A percentile compares a stretch with the other conserved stretches of the same genome.
Conservation (phyloP, 2,888 invertebrate species). For the Tupiocoris notatus region DNA sequence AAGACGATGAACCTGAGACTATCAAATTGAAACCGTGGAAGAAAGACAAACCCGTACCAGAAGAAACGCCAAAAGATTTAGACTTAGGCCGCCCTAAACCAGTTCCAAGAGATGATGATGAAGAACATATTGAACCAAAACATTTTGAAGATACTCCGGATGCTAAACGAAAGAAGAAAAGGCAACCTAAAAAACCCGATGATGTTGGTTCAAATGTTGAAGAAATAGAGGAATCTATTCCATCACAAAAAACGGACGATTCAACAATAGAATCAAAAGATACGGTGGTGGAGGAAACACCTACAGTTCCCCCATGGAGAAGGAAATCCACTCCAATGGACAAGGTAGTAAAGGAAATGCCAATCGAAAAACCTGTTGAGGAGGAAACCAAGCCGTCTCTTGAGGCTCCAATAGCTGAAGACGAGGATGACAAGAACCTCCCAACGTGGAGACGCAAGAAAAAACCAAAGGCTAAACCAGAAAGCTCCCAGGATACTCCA, state of each 20-base stretch:
- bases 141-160: slow-evolving; percentile 47
- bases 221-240: neutral
- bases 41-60: slow-evolving; percentile 52
- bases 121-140: slow-evolving; percentile 48
- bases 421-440: neutral
- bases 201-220: neutral
- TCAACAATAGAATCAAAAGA: neutral
- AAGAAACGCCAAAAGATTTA: slow-evolving; percentile 50
- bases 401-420: neutral
- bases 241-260: neutral
- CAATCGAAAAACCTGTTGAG: slow-evolving; percentile 9
- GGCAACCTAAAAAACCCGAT: slow-evolving; percentile 26
- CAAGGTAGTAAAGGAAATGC: neutral
- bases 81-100: slow-evolving; percentile 34
- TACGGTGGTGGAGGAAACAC: neutral
- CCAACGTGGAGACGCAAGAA: slow-evolving; percentile 36
- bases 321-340: slow-evolving; percentile 4
- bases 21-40: slow-evolving; percentile 53
- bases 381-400: slow-evolving; percentile 32
- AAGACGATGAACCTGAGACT: slow-evolving; percentile 53
- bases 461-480: slow-evolving; percentile 42
- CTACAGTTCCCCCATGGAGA: slow-evolving; percentile 16
- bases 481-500: slow-evolving; percentile 31
- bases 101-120: slow-evolving; percentile 46
- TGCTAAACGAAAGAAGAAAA: slow-evolving; percentile 43